Percentiles rank a stretch among this genome's conserved stretches.
These are phyloP conservation scores for Ganaspis sp. DNA, from an alignment of 1,140 invertebrate genomes.

Conservation along the genomic window DNA sequence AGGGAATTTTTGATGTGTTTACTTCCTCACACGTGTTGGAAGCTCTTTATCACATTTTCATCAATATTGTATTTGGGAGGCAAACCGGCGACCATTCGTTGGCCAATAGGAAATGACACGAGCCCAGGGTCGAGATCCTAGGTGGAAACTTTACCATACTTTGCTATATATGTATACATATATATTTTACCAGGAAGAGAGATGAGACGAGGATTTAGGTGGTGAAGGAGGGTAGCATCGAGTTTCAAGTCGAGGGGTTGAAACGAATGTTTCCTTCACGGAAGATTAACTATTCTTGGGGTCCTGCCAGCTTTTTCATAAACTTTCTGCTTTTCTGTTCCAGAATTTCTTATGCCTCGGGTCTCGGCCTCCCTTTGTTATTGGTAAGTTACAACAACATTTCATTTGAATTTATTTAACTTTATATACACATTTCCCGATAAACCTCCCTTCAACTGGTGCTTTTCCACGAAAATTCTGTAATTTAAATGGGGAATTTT, in stretches of 20 bases:
- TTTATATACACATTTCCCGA: background rate
- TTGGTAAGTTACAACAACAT: conserved; percentile 50
- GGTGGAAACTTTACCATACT: conserved; percentile 56
- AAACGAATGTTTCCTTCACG: conserved; percentile 63
- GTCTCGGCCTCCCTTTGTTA: conserved; percentile 45
- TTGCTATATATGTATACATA: conserved; percentile 32
- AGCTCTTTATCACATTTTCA: conserved; percentile 7
- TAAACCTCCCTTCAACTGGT: background rate
- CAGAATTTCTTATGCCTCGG: conserved; percentile 58
- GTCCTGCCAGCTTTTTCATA: conserved; percentile 47
- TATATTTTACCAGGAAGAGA: conserved; percentile 53
- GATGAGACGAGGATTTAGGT: conserved; percentile 36
- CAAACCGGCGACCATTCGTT: conserved; percentile 5
- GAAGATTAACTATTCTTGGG: conserved; percentile 63
- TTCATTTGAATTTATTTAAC: conserved; percentile 9
- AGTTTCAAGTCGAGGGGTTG: conserved; percentile 57
- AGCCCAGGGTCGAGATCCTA: conserved; percentile 51
- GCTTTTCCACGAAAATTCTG: too few species aligned
- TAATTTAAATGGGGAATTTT: too few species aligned
- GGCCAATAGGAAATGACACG: conserved; percentile 38
- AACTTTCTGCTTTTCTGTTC: conserved; percentile 49
- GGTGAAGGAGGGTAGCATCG: conserved; percentile 47
- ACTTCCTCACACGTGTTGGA: conserved; percentile 2
- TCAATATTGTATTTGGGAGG: conserved; percentile 19
- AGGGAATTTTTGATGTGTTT: background rate